phyloP scores from a whole-genome alignment of 2,113 vertebrate species.

The Rhynchopsitta pachyrhyncha region DNA sequence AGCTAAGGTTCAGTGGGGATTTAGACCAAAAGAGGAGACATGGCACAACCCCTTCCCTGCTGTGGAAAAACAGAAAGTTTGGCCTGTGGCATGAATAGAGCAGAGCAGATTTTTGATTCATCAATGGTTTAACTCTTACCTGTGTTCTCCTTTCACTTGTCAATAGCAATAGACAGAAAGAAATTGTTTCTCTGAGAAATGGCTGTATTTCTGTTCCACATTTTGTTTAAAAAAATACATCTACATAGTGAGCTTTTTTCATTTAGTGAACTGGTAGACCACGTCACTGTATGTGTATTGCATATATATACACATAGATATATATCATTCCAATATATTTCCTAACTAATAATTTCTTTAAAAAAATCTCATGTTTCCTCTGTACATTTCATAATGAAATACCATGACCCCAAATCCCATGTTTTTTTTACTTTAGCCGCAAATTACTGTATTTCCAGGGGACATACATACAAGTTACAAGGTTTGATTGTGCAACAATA shows the following conservation, averaged over 20 bases:
- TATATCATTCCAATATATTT: not conserved
- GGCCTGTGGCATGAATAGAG: not conserved
- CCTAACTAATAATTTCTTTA: not conserved
- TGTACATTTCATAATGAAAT: not conserved
- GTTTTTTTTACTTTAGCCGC: not conserved
- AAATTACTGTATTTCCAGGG: not conserved
- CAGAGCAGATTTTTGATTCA: not conserved
- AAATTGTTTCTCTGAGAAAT: not conserved
- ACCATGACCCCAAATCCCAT: not conserved
- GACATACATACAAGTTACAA: not conserved
- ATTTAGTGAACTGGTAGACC: not conserved
- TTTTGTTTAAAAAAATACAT: not conserved
- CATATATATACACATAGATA: not conserved
- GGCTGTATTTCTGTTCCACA: not conserved
- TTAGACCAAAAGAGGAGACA: not conserved
- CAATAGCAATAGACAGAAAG: not conserved
- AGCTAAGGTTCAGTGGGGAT: not conserved
- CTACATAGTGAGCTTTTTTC: not conserved
- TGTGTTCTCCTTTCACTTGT: not conserved
- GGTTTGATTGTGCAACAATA: not conserved
- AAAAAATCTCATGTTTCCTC: not conserved
- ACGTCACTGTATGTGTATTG: not conserved
- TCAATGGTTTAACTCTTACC: not conserved
- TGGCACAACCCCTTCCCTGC: not conserved
- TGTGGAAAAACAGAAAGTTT: not conserved